Percentiles rank a stretch among this genome's conserved stretches.
phyloP scores from a whole-genome alignment of 2,113 vertebrate species.

The Myotis lucifugus region DNA sequence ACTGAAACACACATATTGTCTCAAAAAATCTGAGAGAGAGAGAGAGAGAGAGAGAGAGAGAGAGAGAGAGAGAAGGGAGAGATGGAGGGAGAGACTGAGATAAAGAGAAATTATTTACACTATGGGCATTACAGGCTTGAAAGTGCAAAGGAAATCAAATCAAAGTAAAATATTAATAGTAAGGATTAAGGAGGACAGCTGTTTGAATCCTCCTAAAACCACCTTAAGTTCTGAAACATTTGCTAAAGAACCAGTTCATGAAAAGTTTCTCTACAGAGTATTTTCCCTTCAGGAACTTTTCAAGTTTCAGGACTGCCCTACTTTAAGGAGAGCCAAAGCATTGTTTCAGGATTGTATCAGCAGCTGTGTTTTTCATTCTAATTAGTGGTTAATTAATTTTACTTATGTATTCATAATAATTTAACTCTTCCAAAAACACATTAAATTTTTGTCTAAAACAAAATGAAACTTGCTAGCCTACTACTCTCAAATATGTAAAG shows the following conservation, averaged over 20 bases:
- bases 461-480: neutral
- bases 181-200: neutral
- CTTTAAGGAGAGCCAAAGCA: neutral
- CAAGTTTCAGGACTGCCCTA: slow-evolving; percentile 1
- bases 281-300: slow-evolving; percentile 39
- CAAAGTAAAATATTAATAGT: neutral
- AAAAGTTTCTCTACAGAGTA: neutral
- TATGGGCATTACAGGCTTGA: neutral
- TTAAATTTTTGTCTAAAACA: neutral
- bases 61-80: neutral
- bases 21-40: neutral
- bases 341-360: neutral
- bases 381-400: neutral
- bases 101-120: neutral
- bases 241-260: neutral
- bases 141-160: neutral
- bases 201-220: neutral
- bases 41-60: too few relatives aligned
- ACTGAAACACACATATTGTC: neutral
- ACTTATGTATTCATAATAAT: neutral
- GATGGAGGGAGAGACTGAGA: neutral
- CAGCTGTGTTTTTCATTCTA: neutral
- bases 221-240: neutral
- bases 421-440: neutral
- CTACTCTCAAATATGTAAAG: neutral